Evolutionary conservation across 2,113 vertebrate genomes (phyloP), one percentile per base, ranked within the genome.

Genomic region (Gadus macrocephalus): DNA sequence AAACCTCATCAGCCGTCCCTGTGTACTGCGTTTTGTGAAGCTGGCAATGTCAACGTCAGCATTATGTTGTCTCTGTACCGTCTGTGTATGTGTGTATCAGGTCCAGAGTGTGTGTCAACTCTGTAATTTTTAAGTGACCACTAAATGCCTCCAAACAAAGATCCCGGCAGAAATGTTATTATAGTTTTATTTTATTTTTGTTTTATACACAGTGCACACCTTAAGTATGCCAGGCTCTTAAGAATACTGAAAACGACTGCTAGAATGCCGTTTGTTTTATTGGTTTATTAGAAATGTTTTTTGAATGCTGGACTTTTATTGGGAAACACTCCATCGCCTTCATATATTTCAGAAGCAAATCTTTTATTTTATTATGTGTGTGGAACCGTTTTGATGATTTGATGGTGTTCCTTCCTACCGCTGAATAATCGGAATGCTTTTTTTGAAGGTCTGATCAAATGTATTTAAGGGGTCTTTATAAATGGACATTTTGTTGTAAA

Each of bases 271-370:
- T 73, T 64, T 56, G 67, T 66, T 62, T 67, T 69, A 49, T 49
- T 49, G 42, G 42, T 49, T 49, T 49, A 16, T 16, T 62, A 17
- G 70, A 59, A 59, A 60, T 38, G 20, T 71, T 87, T 49, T 76
- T 83, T 73, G 38, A 81, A 89, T 90, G 86, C 90, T 90, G 90
- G 85, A 89, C 73, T 87, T 84, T 72, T 71, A 71, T 81, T 66
- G 27, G 64, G 35, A 72, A 67, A 68, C 60, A 73, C 71, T 73
- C 73, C 74, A 75, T 70, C 71, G 27, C 3, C 60, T 68, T 68
- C 65, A 17, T 70, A 72, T 35, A 76, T 72, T 76, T 70, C 62
- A 78, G 42, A 66, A 66, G n/a, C 64, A 25, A 55, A 68, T 71
- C 76, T 82, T 81, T 71, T 72, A 77, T 66, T 75, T 72, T 67